Percentiles rank a stretch among this genome's conserved stretches.
Evolutionary conservation across 2,888 invertebrate genomes (phyloP).

Genomic region (Pandemis cinnamomeana): DNA sequence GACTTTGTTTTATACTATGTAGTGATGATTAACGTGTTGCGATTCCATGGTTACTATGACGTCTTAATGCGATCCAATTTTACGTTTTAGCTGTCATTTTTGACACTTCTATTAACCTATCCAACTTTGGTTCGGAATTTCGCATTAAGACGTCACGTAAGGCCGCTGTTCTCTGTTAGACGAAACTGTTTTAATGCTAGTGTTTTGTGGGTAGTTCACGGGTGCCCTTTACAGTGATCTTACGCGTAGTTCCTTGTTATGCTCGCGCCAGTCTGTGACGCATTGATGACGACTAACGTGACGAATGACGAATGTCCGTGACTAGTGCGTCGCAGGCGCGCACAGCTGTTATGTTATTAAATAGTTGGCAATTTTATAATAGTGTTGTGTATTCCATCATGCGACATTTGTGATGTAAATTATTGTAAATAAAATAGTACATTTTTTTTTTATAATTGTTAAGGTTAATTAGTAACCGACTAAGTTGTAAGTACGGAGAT

Average conservation of each 20-base stretch:
- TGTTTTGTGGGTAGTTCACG: constrained; percentile 23
- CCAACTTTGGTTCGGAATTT: too few species aligned
- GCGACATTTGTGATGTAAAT: constrained; percentile 81
- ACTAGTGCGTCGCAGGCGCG: neutral
- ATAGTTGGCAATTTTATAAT: constrained; percentile 52
- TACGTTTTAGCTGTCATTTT: too few species aligned
- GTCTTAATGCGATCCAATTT: too few species aligned
- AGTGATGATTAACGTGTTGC: too few species aligned
- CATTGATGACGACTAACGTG: neutral
- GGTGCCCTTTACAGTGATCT: constrained; percentile 49
- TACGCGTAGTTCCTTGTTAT: constrained; percentile 64
- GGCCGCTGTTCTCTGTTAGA: too few species aligned
- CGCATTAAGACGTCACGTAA: too few species aligned
- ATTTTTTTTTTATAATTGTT: constrained; percentile 67
- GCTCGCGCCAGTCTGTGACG: neutral
- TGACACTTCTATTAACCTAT: too few species aligned
- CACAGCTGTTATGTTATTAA: constrained; percentile 44
- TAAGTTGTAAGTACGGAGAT: constrained; percentile 73
- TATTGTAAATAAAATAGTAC: constrained; percentile 78
- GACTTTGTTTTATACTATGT: too few species aligned
- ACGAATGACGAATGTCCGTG: neutral
- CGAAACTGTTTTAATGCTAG: neutral
- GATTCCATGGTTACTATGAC: too few species aligned
- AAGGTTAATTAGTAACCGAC: constrained; percentile 61
- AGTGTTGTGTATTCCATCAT: constrained; percentile 59